Conservation (phyloP, 2,888 invertebrate genomes). For the Mesorhabditis spiculigera region DNA sequence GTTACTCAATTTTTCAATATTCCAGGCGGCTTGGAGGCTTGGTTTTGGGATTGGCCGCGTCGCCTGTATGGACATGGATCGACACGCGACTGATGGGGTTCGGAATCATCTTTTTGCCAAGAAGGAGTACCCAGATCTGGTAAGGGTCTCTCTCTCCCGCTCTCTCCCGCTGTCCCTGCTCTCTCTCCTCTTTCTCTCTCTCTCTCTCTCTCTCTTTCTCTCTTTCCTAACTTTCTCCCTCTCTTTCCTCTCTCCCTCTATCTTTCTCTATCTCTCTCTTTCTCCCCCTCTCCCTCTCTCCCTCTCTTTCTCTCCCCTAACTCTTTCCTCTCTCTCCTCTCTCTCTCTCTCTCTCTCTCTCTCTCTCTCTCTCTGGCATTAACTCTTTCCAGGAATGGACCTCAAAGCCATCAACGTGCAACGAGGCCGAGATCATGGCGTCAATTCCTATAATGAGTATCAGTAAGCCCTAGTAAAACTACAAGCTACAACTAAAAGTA, state of each 20-base stretch:
- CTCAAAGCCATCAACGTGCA: slow-evolving; percentile 85
- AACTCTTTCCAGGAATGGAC: slow-evolving; percentile 75
- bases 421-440: slow-evolving; percentile 65
- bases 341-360: no score
- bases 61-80: slow-evolving; percentile 52
- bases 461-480: slow-evolving; percentile 15
- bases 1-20: slow-evolving; percentile 10
- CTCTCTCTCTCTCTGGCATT: not conserved
- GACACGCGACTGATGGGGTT: slow-evolving; percentile 40
- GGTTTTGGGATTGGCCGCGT: slow-evolving; percentile 50
- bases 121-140: not conserved
- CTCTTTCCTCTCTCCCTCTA: no score
- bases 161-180: no score
- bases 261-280: no score
- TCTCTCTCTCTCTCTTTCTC: no score
- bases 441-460: slow-evolving; percentile 44
- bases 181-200: no score
- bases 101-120: slow-evolving; percentile 22
- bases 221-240: no score
- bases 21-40: slow-evolving; percentile 52
- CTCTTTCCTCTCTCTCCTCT: no score
- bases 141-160: not conserved
- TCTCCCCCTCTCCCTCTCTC: no score
- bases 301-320: no score
- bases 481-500: not conserved